Evolutionary conservation across 2,797 vertebrate species (phyloP), one percentile per base, ranked within the genome.

Genomic region (Synanceia verrucosa): DNA sequence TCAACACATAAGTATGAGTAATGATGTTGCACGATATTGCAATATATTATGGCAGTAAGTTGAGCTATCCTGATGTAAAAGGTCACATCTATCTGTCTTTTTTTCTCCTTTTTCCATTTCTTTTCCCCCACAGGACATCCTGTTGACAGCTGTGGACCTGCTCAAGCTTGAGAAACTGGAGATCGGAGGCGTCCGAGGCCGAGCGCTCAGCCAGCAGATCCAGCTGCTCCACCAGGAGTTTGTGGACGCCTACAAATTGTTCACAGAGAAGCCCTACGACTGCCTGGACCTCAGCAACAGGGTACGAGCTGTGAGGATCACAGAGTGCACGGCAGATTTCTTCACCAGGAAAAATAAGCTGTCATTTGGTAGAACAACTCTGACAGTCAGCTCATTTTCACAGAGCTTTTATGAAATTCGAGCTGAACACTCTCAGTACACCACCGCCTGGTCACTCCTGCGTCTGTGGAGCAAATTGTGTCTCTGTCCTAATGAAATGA

Each of bases 101-200:
- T 48, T 28, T 57, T 1, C 1, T 28, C 36, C 8, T 24, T 51
- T 12, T 37, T 23, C 23, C 1, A 11, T 39, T 29, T 34, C 2
- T 55, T 1, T 51, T 14, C 43, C n/a, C 6, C 18, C 52, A 3
- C 3, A 99, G 97, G 91, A 88, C 28, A 76, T 97, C 69, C 88
- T 98, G 82, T 60, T 86, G 79, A 96, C 95, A 0, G 91, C 90
- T 1, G 71, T 95, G 79, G 96, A 99, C 72, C 89, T 99, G 80
- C 79, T 94, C 37, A 96, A 96, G 88, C 91, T 99, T 73, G 95
- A 94, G 80, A 99, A 96, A 80, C 28, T 99, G 0, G 97, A 97
- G 83, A 94, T 99, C 12, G 96, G 96, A 1, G 97, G 97, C 0
- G 46, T 95, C 43, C 90, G 81, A 78, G 97, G 97, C 18, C 94